A percentile compares a stretch with the other conserved stretches of the same genome.
phyloP scores from a whole-genome alignment of 2,113 vertebrate genomes.

The Stegastes partitus region DNA sequence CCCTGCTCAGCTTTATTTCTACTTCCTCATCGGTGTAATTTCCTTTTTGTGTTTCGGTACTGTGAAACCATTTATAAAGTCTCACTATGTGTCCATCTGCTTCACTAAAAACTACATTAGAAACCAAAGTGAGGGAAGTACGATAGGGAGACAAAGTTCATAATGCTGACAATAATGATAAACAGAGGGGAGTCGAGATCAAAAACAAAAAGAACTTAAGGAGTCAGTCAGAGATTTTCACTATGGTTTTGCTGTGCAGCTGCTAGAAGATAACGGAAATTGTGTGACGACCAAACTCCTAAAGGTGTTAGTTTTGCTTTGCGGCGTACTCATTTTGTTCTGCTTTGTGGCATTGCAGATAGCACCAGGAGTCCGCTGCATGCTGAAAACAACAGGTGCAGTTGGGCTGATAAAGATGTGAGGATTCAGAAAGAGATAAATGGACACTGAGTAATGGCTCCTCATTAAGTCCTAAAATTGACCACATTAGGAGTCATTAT shows the following conservation, averaged over 20 bases:
- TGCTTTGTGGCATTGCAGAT: neutral
- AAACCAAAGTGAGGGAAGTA: too few species aligned
- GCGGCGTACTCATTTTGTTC: conserved; percentile 8
- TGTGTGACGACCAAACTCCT: conserved; percentile 1
- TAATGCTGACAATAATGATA: neutral
- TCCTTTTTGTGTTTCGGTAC: neutral
- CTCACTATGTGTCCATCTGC: too few species aligned
- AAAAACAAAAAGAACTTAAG: neutral
- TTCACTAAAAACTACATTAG: too few species aligned
- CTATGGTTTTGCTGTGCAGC: conserved; percentile 27
- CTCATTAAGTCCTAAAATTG: neutral
- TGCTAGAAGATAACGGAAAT: conserved; percentile 45
- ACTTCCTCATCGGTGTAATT: neutral
- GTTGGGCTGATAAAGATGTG: neutral
- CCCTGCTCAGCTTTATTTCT: too few species aligned
- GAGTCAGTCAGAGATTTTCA: conserved; percentile 20
- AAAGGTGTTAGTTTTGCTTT: conserved; percentile 65
- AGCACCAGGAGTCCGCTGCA: neutral
- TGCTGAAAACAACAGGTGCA: conserved; percentile 30
- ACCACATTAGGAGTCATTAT: too few species aligned
- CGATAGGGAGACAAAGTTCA: too few species aligned
- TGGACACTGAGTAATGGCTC: neutral
- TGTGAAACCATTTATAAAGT: too few species aligned
- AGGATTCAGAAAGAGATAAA: neutral
- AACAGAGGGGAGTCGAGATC: neutral